A percentile compares a stretch with the other conserved stretches of the same genome.
Evolutionary conservation across 2,797 vertebrate genomes (phyloP).

Genomic region (Coranthus polyacanthus): DNA sequence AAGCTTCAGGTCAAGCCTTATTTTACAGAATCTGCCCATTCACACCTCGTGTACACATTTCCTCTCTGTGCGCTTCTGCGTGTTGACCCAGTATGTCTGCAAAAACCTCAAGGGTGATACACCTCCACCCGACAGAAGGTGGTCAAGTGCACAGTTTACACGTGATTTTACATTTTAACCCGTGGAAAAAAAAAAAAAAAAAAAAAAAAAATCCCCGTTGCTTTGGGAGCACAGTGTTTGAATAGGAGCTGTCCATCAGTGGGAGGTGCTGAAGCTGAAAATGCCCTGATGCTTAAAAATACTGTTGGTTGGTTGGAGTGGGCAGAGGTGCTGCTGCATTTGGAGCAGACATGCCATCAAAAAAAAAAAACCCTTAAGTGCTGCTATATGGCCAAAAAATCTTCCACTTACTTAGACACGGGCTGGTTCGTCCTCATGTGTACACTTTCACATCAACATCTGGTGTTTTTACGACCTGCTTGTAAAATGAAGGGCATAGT

Average conservation of each 20-base stretch:
- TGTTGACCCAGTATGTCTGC: conserved; percentile 48
- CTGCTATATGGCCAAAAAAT: conserved; percentile 33
- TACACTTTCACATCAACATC: conserved; percentile 41
- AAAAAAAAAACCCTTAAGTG: conserved; percentile 8
- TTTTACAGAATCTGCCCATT: conserved; percentile 21
- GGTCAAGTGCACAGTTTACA: too few species aligned
- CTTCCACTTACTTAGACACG: conserved; percentile 32
- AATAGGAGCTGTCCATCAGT: conserved; percentile 72
- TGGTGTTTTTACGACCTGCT: conserved; percentile 50
- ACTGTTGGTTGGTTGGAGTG: conserved; percentile 52
- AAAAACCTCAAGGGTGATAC: conserved; percentile 32
- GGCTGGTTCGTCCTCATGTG: conserved; percentile 43
- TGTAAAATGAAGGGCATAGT: conserved; percentile 59
- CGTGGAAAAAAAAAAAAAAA: too few species aligned
- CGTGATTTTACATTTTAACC: too few species aligned
- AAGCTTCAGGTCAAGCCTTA: conserved; percentile 40
- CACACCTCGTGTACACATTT: neutral
- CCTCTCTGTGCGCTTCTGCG: conserved; percentile 7
- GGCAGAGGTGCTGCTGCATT: conserved; percentile 46
- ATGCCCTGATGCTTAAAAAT: conserved; percentile 60
- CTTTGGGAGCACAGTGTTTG: conserved; percentile 17
- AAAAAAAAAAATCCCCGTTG: too few species aligned
- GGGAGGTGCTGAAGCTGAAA: conserved; percentile 71
- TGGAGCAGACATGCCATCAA: conserved; percentile 43
- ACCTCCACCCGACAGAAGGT: conserved; percentile 18